Conservation (phyloP, 2,113 vertebrate species). For the Dipodomys merriami region DNA sequence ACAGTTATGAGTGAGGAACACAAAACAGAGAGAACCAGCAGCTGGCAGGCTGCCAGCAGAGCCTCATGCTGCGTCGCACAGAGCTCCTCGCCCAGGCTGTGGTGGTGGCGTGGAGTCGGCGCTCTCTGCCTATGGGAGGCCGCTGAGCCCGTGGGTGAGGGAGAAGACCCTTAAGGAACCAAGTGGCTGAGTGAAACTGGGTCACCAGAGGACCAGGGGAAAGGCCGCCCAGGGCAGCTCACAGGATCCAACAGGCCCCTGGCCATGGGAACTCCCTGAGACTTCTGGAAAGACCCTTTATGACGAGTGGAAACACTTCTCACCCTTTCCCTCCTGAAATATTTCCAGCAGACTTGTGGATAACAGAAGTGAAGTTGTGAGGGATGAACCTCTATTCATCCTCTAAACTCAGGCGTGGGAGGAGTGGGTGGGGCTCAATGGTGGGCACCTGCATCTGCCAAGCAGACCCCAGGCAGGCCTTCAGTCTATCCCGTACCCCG, state of each 20-base stretch:
- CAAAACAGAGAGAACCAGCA: constrained; percentile 84
- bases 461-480: no score
- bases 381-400: fast-evolving
- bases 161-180: background rate
- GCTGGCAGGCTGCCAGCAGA: constrained; percentile 84
- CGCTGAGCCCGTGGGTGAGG: constrained; percentile 49
- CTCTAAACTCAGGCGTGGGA: background rate
- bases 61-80: constrained; percentile 79
- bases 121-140: constrained; percentile 64
- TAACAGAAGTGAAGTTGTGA: background rate
- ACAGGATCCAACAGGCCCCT: background rate
- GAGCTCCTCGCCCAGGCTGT: constrained; percentile 82
- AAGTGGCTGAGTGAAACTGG: background rate
- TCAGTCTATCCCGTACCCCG: no score
- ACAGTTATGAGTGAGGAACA: constrained; percentile 87
- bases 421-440: background rate
- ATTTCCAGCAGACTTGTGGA: fast-evolving
- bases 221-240: background rate
- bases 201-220: background rate
- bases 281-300: background rate
- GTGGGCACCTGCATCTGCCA: background rate
- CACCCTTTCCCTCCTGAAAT: background rate
- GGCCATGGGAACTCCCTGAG: background rate
- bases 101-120: constrained; percentile 69
- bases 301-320: background rate